Base-by-base conservation (phyloP, 2,888 invertebrate genomes). In the Volucella inanis region DNA sequence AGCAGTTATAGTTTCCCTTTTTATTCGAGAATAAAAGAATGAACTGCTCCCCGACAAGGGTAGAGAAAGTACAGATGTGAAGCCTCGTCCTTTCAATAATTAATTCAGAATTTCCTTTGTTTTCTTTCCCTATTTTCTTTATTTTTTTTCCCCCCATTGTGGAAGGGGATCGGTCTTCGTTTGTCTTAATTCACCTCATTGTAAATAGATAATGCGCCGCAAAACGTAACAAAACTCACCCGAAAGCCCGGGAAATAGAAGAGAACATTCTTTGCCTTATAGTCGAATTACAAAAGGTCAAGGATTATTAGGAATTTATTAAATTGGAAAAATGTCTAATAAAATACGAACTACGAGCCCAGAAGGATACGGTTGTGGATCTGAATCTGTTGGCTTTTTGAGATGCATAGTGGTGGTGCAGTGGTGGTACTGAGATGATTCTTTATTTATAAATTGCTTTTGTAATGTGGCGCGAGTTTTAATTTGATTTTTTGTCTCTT, bases 381-480 rank as follows among this genome's bases (percentile, higher is more conserved):
- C 38, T 39, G n/a, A 31, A 50, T 50, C 50, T 12, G n/a, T 22
- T 54, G 54, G 1, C 11, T 38, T 49, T 22, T 61, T 12, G 43
- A 10, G 9, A 38, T 41, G 39, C 22, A n/a, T 22, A 38, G 41
- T 57, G 15, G 15, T 57, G 11, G 22, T 47, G 61, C 8, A 9
- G 31, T 11, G 8, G 31, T 41, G 11, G 39, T 6, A 14, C 41
- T 1, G 14, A 12, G 45, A 22, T 55, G 59, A 38, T 76, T 49
- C 31, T 22, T 70, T 52, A 64, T 83, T 83, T 64, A 74, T 68
- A 74, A 83, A 83, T 72, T 67, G 62, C 74, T 78, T 78, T 72
- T 72, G 78, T 83, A 78, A 79, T 83, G 68, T 68, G 64, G 55
- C 59, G 41, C 47, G 74, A 79, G 62, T 74, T 83, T 78, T 72